Evolutionary conservation across 2,113 vertebrate species (phyloP), one percentile per base, ranked within the genome.

Genomic region (Benitochromis conjunctus): DNA sequence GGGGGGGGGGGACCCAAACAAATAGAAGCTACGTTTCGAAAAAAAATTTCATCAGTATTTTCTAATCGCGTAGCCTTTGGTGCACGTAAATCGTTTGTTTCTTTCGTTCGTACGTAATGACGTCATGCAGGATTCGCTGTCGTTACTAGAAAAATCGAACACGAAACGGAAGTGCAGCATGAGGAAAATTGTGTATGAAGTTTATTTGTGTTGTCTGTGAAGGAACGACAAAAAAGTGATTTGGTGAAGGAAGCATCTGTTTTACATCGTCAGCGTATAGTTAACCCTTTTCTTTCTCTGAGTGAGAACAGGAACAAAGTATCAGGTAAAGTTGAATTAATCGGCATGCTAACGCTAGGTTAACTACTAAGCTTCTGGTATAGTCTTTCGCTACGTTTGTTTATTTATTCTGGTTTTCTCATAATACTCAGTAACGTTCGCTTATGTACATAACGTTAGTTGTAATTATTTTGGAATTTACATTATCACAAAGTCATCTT

Each of bases 151-250:
- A 1, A 41, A 62, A 60, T 94, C 90, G 90, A 93, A 77, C 92
- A 80, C 86, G 29, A 79, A 82, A 34, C 92, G 92, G 94, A 94
- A 93, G 89, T 71, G 9, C 55, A 57, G 54, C 54, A 81, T 79
- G 80, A 77, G 77, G 9, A 19, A 83, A 26, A 57, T 53, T 53
- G 34, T 84, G 81, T 77, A 1, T 31, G n/a, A 91, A 91, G 82
- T 54, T 46, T 13, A 88, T 38, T 85, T 19, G 29, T 5, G 41
- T 62, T 14, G 19, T 54, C 21, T 1, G 12, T 3, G 2, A 57
- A 62, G 13, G 3, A 29, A 51, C 6, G 5, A 3, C 6, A 38
- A 13, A 76, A 34, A 48, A 43, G 19, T 56, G 4, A 6, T n/a
- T 74, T 46, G 13, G 24, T 2, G 36, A 69, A 26, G 54, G 9